These are phyloP conservation scores for Epirrita christyi DNA, from an alignment of 2,888 invertebrate genomes.

Conservation along the genomic window DNA sequence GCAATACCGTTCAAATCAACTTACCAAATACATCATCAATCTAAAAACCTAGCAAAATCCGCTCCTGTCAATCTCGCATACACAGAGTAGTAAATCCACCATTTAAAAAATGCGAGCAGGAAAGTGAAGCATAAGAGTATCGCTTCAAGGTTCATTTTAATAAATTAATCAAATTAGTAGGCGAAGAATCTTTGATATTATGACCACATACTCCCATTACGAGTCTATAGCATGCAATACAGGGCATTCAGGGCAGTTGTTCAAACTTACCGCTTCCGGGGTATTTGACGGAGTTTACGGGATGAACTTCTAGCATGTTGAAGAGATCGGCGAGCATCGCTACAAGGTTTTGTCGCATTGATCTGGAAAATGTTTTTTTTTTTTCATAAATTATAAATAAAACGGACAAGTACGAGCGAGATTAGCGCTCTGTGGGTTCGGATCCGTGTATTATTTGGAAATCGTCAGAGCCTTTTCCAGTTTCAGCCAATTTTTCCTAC, in stretches of 20 bases:
- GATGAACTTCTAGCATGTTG: constrained; percentile 96
- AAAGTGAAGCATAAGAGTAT: constrained; percentile 55
- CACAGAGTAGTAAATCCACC: constrained; percentile 37
- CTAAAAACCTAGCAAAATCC: constrained; percentile 23
- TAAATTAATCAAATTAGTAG: constrained; percentile 53
- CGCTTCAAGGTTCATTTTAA: constrained; percentile 48
- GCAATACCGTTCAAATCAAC: constrained; percentile 49
- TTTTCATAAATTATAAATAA: too few species aligned
- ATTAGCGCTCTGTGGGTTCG: too few species aligned
- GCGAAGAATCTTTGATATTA: constrained; percentile 77
- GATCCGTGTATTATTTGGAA: too few species aligned
- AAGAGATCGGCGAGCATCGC: constrained; percentile 97
- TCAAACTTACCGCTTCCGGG: constrained; percentile 87
- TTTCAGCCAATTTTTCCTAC: too few species aligned
- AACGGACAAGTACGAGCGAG: too few species aligned
- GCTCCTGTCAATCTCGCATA: constrained; percentile 35
- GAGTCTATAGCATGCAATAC: constrained; percentile 72
- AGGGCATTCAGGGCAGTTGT: constrained; percentile 26
- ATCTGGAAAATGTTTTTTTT: constrained; percentile 80
- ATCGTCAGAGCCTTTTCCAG: too few species aligned
- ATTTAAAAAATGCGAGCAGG: constrained; percentile 44
- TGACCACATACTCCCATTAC: constrained; percentile 84
- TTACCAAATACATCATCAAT: constrained; percentile 47
- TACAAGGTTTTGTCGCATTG: constrained; percentile 95
- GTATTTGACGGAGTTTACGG: constrained; percentile 93